A percentile compares a stretch with the other conserved stretches of the same genome.
These are phyloP conservation scores for Osmerus eperlanus DNA, from an alignment of 2,113 vertebrate genomes.

Conservation along the genomic window DNA sequence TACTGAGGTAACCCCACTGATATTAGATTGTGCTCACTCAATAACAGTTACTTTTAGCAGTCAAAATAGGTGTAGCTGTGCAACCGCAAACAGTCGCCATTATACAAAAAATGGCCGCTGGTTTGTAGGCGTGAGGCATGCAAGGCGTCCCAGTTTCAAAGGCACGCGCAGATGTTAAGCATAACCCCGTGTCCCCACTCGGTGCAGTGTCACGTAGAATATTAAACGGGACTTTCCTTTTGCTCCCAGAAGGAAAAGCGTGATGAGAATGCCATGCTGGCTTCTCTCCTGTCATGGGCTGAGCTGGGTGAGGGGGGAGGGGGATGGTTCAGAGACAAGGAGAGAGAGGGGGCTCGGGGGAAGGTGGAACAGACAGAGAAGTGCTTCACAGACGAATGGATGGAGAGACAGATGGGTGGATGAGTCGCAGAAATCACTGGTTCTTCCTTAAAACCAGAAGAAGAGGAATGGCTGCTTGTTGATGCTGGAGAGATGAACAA, in stretches of 20 bases:
- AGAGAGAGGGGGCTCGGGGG: constrained; percentile 26
- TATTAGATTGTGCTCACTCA: not conserved
- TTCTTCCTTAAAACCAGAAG: constrained; percentile 25
- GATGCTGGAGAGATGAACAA: constrained; percentile 29
- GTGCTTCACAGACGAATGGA: constrained; percentile 33
- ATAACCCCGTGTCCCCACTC: constrained; percentile 10
- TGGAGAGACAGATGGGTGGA: constrained; percentile 14
- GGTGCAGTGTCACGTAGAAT: constrained; percentile 50
- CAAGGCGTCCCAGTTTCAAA: constrained; percentile 3
- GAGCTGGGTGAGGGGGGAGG: constrained; percentile 47
- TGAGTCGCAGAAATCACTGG: constrained; percentile 3
- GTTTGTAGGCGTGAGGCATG: constrained; percentile 2
- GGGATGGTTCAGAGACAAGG: constrained; percentile 36
- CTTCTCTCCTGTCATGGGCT: constrained; percentile 71
- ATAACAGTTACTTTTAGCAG: constrained; percentile 1
- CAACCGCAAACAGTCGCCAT: not conserved
- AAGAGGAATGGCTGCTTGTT: constrained; percentile 31
- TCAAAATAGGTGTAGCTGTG: not conserved
- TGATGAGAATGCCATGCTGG: constrained; percentile 93
- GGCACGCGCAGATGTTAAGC: not conserved
- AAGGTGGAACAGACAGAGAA: constrained; percentile 23
- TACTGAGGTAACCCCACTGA: not conserved
- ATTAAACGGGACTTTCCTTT: constrained; percentile 89
- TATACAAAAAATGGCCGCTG: not conserved
- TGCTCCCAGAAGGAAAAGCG: constrained; percentile 98